Base-by-base conservation (phyloP, 2,113 vertebrate genomes). In the Pelmatolapia mariae region DNA sequence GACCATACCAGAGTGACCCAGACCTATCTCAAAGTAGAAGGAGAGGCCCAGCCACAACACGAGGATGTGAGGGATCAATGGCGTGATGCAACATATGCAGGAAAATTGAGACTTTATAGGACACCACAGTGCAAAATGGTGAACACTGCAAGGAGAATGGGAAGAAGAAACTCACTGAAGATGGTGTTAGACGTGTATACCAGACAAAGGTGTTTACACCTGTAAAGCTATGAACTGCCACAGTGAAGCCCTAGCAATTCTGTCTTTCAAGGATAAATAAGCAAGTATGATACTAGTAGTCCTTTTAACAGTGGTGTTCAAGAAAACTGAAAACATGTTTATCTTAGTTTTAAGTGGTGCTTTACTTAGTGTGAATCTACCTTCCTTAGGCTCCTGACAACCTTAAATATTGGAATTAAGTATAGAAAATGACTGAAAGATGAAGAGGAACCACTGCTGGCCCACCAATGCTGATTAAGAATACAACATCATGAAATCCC, bases 161-260 rank as follows among this genome's bases (percentile, higher is more conserved):
- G 38, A 96, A 94, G 95, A 96, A 94, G 95, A 96, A 96, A 88
- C 96, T 99, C 53, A 94, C 95, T 0, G 97, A 98, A 78, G 92
- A 93, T 0, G 97, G 96, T 96, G 96, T 3, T 82, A 93, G 1
- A 95, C 94, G 0, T 96, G 97, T 40, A 96, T 96, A 66, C 97
- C 97, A 0, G 98, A 99, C 0, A 97, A 96, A 0, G 98, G 98
- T 0, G 97, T 99, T 6, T 99, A 98, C 1, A 97, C 98, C 40
- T 99, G 98, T 93, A 96, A 96, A 90, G 98, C 98, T 4, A 82
- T 91, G 68, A 98, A 97, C 1, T 89, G 94, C n/a, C 89, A 96
- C 7, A 97, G 87, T 8, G 96, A 97, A 87, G 95, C 96, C 19
- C 87, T 97, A 15, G 8, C 13, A 43, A 38, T 43, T 24, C 38